Evolutionary conservation across 2,888 invertebrate species (phyloP).

Genomic region (Agonum fuliginosum): DNA sequence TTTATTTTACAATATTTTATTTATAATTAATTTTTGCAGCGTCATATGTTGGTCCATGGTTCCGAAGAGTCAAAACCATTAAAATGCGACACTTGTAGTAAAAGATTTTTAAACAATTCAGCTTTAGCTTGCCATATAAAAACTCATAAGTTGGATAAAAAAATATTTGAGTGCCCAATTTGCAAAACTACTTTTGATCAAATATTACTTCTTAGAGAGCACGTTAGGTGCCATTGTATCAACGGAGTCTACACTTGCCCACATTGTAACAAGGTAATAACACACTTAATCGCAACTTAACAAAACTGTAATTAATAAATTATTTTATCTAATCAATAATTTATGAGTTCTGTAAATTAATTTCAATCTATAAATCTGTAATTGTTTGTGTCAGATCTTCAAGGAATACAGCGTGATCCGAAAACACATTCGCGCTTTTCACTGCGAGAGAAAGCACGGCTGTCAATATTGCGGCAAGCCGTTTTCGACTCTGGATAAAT

Average conservation of each 20-base stretch:
- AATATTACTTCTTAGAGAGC: constrained; percentile 79
- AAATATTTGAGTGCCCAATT: constrained; percentile 83
- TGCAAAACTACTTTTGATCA: constrained; percentile 82
- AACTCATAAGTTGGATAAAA: constrained; percentile 78
- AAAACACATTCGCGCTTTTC: constrained; percentile 84
- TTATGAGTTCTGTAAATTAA: background rate
- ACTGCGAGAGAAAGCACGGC: constrained; percentile 80
- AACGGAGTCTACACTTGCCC: constrained; percentile 82
- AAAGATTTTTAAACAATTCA: constrained; percentile 82
- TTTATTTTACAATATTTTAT: constrained; percentile 30
- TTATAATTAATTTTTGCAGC: constrained; percentile 68
- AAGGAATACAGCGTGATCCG: constrained; percentile 81
- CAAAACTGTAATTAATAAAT: background rate
- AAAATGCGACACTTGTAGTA: constrained; percentile 79
- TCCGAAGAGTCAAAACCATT: constrained; percentile 82
- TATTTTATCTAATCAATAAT: background rate
- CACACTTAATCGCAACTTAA: constrained; percentile 29
- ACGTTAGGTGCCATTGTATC: constrained; percentile 79
- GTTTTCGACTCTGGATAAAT: constrained; percentile 82
- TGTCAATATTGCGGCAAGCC: constrained; percentile 82
- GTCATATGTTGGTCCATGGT: constrained; percentile 81
- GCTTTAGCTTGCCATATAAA: constrained; percentile 84
- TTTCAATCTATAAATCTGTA: no score
- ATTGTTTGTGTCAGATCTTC: constrained; percentile 72
- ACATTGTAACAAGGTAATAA: constrained; percentile 77